Evolutionary conservation across 2,888 invertebrate genomes (phyloP).

Genomic region (Eupeodes luniger): DNA sequence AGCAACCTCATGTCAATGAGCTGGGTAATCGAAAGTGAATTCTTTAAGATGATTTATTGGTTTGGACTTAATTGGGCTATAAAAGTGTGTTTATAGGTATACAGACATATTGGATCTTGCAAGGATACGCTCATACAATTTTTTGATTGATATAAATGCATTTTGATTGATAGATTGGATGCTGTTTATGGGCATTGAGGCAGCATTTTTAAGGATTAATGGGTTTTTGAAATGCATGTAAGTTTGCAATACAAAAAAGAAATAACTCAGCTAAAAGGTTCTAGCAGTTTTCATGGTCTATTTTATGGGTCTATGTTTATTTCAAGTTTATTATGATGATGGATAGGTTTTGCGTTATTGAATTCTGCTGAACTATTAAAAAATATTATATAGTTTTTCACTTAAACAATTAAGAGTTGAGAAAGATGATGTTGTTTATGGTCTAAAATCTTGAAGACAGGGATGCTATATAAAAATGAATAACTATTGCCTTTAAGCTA

Average conservation of each 20-base stretch:
- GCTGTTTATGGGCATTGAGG: constrained; percentile 17
- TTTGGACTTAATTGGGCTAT: constrained; percentile 70
- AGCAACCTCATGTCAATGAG: constrained; percentile 8
- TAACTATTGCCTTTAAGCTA: no score
- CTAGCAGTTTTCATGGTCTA: not conserved
- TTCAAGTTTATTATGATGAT: not conserved
- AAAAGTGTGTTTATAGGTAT: constrained; percentile 47
- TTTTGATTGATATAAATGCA: constrained; percentile 52
- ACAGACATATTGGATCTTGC: not conserved
- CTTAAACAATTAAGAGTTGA: no score
- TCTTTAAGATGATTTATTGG: constrained; percentile 64
- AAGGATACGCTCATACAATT: constrained; percentile 32
- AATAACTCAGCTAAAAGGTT: not conserved
- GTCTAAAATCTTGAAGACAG: no score
- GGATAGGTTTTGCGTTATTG: not conserved
- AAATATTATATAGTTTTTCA: no score
- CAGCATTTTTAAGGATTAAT: constrained; percentile 10
- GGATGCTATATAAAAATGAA: no score
- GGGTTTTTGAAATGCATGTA: not conserved
- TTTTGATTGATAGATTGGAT: constrained; percentile 51
- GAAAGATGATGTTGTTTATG: no score
- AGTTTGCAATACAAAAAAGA: not conserved
- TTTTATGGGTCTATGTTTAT: not conserved
- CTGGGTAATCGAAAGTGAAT: constrained; percentile 70
- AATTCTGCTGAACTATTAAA: constrained; percentile 8